Evolutionary conservation across 1,140 invertebrate species (phyloP), one percentile per base, ranked within the genome.

Genomic region (Uloborus diversus): DNA sequence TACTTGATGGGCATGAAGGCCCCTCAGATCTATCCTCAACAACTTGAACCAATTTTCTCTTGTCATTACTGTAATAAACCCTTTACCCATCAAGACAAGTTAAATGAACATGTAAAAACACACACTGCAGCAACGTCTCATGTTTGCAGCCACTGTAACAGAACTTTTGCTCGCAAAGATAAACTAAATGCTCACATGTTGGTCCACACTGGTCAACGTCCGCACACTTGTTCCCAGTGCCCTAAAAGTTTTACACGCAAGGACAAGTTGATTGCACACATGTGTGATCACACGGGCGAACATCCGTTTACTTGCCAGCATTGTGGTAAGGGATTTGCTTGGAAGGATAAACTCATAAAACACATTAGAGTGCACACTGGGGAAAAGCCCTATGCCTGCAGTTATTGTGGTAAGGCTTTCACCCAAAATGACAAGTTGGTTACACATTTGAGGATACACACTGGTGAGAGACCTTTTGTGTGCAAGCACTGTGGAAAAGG

Each of bases 271-370:
- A 83, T 32, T 86, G 97, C 97, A 82, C 97, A 99, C 85, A 90
- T 98, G 80, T 90, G 97, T 27, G 96, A 94, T 7, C 97, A 99
- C 88, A 99, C 96, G 0, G 97, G 97, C 0, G 96, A 99, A 88
- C 99, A 99, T 85, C 97, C 97, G 0, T 99, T 97, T 88, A 81
- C 49, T 3, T 88, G 87, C 68, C 83, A 82, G 32, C 82, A 83
- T 51, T 88, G 87, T 81, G 82, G 83, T 28, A 83, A 85, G 71
- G 83, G 82, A 28, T 88, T 87, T 81, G 79, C 86, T 59, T 86
- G 87, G 80, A 86, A 86, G 56, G 85, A 85, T 27, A 86, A 86
- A 25, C 70, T 87, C 30, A 81, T 84, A 25, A 82, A 86, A 33
- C 86, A 87, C 76, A 86, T 87, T n/a, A 59, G 75, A 37, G 81